These are phyloP conservation scores for Phymatocera aterrima DNA, from an alignment of 2,888 invertebrate genomes.

Conservation along the genomic window DNA sequence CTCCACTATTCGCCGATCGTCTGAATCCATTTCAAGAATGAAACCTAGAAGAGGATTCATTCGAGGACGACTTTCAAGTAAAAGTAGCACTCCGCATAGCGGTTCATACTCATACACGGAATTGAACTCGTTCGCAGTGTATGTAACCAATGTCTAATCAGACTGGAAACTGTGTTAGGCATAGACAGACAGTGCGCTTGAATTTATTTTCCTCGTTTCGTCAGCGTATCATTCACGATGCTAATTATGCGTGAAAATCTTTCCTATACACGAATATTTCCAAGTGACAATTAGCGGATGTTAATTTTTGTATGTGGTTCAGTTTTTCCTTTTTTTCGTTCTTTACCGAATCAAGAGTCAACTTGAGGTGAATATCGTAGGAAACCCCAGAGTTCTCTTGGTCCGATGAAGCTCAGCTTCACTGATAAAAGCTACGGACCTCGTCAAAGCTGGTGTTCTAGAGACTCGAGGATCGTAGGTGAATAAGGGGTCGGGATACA, in stretches of 20 bases:
- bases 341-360: slow-evolving; percentile 13
- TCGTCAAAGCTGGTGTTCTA: slow-evolving; percentile 15
- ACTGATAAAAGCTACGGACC: slow-evolving; percentile 3
- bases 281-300: slow-evolving; percentile 4
- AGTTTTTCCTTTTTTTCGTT: too few relatives aligned
- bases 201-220: too few relatives aligned
- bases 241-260: neutral
- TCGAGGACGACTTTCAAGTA: neutral
- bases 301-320: neutral
- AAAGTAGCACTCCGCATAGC: neutral
- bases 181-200: neutral
- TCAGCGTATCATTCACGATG: neutral
- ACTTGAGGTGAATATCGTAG: neutral
- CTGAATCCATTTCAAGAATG: neutral
- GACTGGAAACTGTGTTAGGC: neutral
- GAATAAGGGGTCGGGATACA: slow-evolving; percentile 45
- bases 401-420: slow-evolving; percentile 1
- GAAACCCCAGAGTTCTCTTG: neutral
- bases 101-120: neutral
- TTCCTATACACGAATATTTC: neutral
- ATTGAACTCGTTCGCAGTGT: neutral
- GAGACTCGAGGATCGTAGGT: slow-evolving; percentile 35
- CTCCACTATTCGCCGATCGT: neutral
- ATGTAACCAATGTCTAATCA: neutral
- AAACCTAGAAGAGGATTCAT: slow-evolving; percentile 9